Evolutionary conservation across 2,797 vertebrate genomes (phyloP).

Genomic region (Botia kubotai): DNA sequence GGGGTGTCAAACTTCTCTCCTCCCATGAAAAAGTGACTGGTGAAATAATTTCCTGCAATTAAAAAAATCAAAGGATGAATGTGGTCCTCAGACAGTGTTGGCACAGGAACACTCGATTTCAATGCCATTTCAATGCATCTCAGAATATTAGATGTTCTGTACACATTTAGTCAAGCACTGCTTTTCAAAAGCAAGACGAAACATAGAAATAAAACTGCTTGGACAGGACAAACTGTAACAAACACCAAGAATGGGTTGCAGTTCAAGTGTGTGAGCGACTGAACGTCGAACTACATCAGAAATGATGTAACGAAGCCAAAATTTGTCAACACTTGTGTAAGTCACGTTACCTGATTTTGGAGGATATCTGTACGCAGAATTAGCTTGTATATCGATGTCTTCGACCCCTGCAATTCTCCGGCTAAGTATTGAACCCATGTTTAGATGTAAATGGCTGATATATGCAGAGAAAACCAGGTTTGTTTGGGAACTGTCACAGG

Average conservation of each 20-base stretch:
- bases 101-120: not conserved
- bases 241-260: not conserved
- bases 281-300: not conserved
- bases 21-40: conserved; percentile 99
- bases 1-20: conserved; percentile 99
- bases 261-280: not conserved
- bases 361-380: conserved; percentile 96
- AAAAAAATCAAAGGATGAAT: not conserved
- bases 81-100: not conserved
- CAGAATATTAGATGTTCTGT: not conserved
- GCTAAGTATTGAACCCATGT: conserved; percentile 96
- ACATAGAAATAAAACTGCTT: not conserved
- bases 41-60: conserved; percentile 93
- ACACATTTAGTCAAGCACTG: not conserved
- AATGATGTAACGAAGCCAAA: not conserved
- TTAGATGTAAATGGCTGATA: conserved; percentile 23
- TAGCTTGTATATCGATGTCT: conserved; percentile 98
- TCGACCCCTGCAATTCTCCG: conserved; percentile 96
- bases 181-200: not conserved
- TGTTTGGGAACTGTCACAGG: conserved; percentile 8
- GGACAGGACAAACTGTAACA: not conserved
- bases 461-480: not conserved
- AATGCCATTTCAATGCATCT: not conserved
- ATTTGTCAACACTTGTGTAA: not conserved
- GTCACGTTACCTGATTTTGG: conserved; percentile 88